Percentiles rank a stretch among this genome's conserved stretches.
Evolutionary conservation across 2,888 invertebrate species (phyloP).

Genomic region (Catocala fraxini): DNA sequence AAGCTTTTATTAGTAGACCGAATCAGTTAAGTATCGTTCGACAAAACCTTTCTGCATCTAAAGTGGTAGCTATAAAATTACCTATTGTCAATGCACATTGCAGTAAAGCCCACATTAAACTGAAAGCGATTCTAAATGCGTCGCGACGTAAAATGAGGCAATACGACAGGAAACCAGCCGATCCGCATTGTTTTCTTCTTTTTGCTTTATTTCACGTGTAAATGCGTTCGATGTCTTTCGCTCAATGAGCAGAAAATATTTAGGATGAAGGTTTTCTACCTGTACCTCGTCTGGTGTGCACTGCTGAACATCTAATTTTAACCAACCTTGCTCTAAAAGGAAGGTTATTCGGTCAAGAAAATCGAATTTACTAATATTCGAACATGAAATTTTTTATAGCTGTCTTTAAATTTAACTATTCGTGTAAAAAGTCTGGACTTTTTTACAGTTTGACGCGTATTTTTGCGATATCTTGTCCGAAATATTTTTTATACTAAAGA

Average conservation of each 20-base stretch:
- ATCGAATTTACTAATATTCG: conserved; percentile 4
- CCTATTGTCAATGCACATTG: conserved; percentile 76
- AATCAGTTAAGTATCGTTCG: conserved; percentile 61
- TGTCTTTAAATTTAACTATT: neutral
- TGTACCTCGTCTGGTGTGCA: conserved; percentile 6
- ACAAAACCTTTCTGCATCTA: conserved; percentile 56
- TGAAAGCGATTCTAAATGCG: conserved; percentile 78
- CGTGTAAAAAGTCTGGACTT: conserved; percentile 5
- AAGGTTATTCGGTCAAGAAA: conserved; percentile 12
- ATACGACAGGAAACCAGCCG: conserved; percentile 48
- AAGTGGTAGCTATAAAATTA: conserved; percentile 70
- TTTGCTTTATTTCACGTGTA: conserved; percentile 58
- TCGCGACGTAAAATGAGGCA: conserved; percentile 66
- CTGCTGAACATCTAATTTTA: conserved; percentile 20
- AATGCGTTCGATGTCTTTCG: conserved; percentile 53
- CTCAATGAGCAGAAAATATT: conserved; percentile 45
- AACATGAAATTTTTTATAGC: neutral
- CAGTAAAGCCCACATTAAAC: conserved; percentile 75
- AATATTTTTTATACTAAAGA: conserved; percentile 29
- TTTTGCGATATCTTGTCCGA: conserved; percentile 21
- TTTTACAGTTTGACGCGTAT: conserved; percentile 6
- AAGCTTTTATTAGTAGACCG: conserved; percentile 40
- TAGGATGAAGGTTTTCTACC: conserved; percentile 13
- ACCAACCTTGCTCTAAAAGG: conserved; percentile 3
- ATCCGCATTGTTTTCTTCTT: conserved; percentile 42